Evolutionary conservation across 1,140 invertebrate species (phyloP).

Genomic region (Aphelinus certus): DNA sequence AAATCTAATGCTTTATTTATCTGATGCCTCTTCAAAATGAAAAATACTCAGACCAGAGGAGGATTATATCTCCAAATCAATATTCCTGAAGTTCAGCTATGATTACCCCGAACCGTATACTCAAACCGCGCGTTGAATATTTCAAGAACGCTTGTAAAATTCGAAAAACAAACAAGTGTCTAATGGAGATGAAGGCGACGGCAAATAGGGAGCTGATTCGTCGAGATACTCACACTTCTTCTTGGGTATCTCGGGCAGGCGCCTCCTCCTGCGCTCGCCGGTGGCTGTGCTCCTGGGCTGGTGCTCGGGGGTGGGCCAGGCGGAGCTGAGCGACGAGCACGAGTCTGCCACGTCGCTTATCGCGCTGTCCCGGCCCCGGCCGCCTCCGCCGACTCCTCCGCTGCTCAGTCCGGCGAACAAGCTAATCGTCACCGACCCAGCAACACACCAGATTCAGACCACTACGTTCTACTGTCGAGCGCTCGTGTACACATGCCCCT

Average conservation of each 20-base stretch:
- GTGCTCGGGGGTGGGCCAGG: conserved; percentile 61
- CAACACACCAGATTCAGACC: conserved; percentile 10
- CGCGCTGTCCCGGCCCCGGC: conserved; percentile 57
- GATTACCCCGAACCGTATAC: too few species aligned
- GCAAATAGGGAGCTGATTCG: too few species aligned
- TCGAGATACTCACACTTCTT: conserved; percentile 77
- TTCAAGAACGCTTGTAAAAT: too few species aligned
- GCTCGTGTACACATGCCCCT: neutral
- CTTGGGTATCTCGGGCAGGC: conserved; percentile 87
- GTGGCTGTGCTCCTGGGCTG: conserved; percentile 46
- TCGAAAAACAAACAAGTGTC: too few species aligned
- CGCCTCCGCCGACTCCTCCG: conserved; percentile 44
- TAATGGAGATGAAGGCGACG: too few species aligned
- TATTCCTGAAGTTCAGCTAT: too few species aligned
- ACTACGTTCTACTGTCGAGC: conserved; percentile 4
- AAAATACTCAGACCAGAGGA: too few species aligned
- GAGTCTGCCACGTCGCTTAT: conserved; percentile 58
- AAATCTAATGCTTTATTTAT: too few species aligned
- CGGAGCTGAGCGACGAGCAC: conserved; percentile 57
- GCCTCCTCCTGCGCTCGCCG: conserved; percentile 75
- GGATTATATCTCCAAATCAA: too few species aligned
- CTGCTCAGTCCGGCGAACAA: conserved; percentile 62
- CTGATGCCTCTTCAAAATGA: too few species aligned
- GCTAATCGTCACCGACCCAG: conserved; percentile 50
- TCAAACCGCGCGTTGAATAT: too few species aligned